phyloP scores from a whole-genome alignment of 2,113 vertebrate genomes.

The Ariopsis seemanni region DNA sequence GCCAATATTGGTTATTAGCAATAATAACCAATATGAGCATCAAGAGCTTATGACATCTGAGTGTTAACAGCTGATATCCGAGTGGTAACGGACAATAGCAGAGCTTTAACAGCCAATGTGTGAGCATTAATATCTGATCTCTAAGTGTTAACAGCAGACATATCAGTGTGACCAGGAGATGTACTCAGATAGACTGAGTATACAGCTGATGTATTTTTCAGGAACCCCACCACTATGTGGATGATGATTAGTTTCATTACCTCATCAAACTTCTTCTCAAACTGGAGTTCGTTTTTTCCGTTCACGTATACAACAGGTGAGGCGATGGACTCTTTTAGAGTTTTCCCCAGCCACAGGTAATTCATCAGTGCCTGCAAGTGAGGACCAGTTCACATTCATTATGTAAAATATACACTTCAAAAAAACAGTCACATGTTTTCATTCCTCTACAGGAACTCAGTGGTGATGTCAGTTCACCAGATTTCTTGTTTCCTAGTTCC shows the following conservation, averaged over 20 bases:
- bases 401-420: neutral
- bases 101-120: no score
- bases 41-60: no score
- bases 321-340: conserved; percentile 72
- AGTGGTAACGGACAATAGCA: neutral
- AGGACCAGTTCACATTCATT: neutral
- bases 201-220: neutral
- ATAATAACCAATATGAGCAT: no score
- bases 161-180: no score
- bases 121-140: no score
- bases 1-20: no score
- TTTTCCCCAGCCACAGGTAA: conserved; percentile 80
- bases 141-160: no score
- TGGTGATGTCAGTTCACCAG: neutral
- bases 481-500: no score
- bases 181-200: no score
- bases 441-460: neutral
- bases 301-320: conserved; percentile 70
- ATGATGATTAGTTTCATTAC: conserved; percentile 52
- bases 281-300: conserved; percentile 54
- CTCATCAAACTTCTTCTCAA: conserved; percentile 69
- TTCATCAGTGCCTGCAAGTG: conserved; percentile 79
- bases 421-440: neutral
- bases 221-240: neutral
- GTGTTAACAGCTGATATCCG: neutral